Evolutionary conservation across 2,888 invertebrate genomes (phyloP).

Genomic region (Trachelus troglodyta): DNA sequence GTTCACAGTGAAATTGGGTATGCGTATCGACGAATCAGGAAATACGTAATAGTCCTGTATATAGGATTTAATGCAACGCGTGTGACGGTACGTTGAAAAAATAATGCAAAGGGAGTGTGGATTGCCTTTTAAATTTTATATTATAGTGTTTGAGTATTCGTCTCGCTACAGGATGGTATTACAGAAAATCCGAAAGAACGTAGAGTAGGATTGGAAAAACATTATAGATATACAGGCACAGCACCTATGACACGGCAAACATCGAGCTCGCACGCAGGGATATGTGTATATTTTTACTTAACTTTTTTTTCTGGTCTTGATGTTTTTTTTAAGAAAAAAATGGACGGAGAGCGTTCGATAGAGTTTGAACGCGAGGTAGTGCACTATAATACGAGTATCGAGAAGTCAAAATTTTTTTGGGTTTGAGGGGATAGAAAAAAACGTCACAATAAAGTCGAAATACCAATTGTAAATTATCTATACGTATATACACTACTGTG

Average conservation of each 20-base stretch:
- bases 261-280: constrained; percentile 43
- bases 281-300: neutral
- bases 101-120: neutral
- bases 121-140: neutral
- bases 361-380: neutral
- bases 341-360: neutral
- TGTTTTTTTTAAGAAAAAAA: no score
- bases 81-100: neutral
- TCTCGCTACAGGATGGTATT: constrained; percentile 18
- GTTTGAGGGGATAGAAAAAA: neutral
- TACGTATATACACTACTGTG: neutral
- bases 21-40: neutral
- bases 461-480: neutral
- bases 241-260: constrained; percentile 49
- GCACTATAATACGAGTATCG: neutral
- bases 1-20: neutral
- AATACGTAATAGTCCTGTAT: neutral
- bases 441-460: neutral
- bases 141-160: neutral
- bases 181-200: constrained; percentile 15
- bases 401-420: neutral
- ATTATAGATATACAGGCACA: constrained; percentile 36
- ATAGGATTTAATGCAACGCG: neutral
- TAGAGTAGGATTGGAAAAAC: constrained; percentile 9
- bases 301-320: neutral